These are phyloP conservation scores for Cylindroiulus punctatus DNA, from an alignment of 2,888 invertebrate genomes.

Conservation along the genomic window DNA sequence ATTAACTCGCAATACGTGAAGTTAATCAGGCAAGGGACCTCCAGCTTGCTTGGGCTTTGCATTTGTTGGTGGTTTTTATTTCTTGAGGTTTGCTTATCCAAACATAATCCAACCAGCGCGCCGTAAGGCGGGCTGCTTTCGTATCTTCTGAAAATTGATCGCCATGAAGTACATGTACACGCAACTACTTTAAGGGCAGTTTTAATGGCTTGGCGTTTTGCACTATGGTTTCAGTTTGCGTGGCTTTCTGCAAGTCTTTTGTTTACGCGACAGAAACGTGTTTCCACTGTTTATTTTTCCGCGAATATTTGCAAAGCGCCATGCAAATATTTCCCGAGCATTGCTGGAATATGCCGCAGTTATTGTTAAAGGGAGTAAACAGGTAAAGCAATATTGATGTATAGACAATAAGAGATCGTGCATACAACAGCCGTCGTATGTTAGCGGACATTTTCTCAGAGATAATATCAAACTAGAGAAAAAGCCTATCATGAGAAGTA, in stretches of 20 bases:
- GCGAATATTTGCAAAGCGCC: too few relatives aligned
- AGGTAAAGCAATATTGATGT: too few relatives aligned
- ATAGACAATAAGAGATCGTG: too few relatives aligned
- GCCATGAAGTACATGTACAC: not conserved
- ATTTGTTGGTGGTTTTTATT: not conserved
- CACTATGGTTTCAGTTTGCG: not conserved
- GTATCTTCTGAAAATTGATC: not conserved
- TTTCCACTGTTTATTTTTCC: too few relatives aligned
- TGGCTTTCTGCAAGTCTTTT: not conserved
- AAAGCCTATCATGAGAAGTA: too few relatives aligned
- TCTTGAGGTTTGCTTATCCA: not conserved
- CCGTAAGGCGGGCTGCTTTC: not conserved
- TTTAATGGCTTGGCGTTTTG: slow-evolving; percentile 1
- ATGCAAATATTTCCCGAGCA: too few relatives aligned
- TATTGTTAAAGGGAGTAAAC: too few relatives aligned
- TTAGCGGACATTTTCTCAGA: too few relatives aligned
- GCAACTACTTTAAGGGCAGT: not conserved
- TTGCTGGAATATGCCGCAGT: too few relatives aligned
- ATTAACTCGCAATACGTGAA: not conserved
- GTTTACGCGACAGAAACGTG: too few relatives aligned
- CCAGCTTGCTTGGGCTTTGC: not conserved
- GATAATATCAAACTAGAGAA: too few relatives aligned
- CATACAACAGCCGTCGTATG: too few relatives aligned
- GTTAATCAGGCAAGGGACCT: not conserved
- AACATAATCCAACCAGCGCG: not conserved